A percentile compares a stretch with the other conserved stretches of the same genome.
Evolutionary conservation across 1,140 invertebrate genomes (phyloP).

Genomic region (Micrasema longulum): DNA sequence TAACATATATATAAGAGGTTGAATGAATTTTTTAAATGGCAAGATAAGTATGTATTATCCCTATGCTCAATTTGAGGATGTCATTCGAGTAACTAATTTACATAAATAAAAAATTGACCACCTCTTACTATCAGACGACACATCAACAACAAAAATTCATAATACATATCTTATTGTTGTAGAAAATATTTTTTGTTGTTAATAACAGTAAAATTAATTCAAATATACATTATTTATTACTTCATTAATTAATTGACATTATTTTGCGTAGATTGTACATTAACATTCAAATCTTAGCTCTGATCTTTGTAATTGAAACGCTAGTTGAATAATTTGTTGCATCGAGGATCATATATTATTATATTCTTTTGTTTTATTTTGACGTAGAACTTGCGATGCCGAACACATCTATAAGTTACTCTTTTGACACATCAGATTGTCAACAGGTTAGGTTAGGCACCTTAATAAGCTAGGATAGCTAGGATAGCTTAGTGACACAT

Average conservation of each 20-base stretch:
- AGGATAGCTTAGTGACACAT: too few species aligned
- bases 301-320: background rate
- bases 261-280: background rate
- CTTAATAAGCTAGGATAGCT: too few species aligned
- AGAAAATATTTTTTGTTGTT: background rate
- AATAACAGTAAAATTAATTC: background rate
- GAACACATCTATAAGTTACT: too few species aligned
- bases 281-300: background rate
- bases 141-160: background rate
- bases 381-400: too few species aligned
- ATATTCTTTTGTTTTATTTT: too few species aligned
- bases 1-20: slow-evolving; percentile 5
- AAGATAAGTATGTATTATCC: background rate
- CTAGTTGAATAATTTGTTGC: background rate
- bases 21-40: slow-evolving; percentile 17
- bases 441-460: too few species aligned
- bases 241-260: too few species aligned
- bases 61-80: too few species aligned
- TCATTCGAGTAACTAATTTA: too few species aligned
- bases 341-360: background rate
- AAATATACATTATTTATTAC: too few species aligned
- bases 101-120: background rate
- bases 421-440: too few species aligned
- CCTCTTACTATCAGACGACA: background rate
- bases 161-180: background rate